Conservation (phyloP, 2,113 vertebrate genomes). For the Nestor notabilis region DNA sequence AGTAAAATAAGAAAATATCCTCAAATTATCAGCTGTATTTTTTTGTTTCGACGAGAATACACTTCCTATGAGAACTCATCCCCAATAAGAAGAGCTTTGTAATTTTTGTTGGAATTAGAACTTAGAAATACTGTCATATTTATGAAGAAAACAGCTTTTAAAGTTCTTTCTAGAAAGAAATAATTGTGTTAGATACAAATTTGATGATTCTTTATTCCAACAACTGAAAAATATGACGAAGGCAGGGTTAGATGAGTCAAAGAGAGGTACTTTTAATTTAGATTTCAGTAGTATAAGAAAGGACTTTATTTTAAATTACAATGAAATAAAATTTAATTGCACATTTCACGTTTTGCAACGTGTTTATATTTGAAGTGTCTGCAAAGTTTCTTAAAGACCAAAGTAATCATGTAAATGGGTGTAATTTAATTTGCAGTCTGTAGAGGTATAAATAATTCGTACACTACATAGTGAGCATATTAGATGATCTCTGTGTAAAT, state of each 20-base stretch:
- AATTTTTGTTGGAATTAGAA: neutral
- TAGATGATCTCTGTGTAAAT: neutral
- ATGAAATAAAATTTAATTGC: constrained; percentile 16
- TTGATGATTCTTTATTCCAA: neutral
- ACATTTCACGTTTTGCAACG: neutral
- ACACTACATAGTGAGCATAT: neutral
- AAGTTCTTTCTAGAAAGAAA: neutral
- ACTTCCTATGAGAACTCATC: neutral
- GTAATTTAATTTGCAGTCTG: constrained; percentile 38
- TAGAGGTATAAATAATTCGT: neutral
- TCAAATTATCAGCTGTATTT: neutral
- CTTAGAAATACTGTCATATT: neutral
- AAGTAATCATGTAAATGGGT: constrained; percentile 32
- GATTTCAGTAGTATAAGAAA: neutral
- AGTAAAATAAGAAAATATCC: neutral
- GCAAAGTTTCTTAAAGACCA: constrained; percentile 38
- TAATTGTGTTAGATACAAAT: neutral
- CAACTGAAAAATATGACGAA: neutral
- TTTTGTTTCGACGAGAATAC: neutral
- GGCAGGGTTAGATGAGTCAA: neutral
- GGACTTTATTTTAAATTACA: constrained; percentile 14
- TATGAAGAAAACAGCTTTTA: neutral
- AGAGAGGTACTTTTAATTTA: neutral
- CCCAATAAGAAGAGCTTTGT: neutral
- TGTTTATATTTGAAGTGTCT: constrained; percentile 44